These are phyloP conservation scores for Gallinago solitaria DNA, from an alignment of 2,797 vertebrate genomes.

Conservation along the genomic window DNA sequence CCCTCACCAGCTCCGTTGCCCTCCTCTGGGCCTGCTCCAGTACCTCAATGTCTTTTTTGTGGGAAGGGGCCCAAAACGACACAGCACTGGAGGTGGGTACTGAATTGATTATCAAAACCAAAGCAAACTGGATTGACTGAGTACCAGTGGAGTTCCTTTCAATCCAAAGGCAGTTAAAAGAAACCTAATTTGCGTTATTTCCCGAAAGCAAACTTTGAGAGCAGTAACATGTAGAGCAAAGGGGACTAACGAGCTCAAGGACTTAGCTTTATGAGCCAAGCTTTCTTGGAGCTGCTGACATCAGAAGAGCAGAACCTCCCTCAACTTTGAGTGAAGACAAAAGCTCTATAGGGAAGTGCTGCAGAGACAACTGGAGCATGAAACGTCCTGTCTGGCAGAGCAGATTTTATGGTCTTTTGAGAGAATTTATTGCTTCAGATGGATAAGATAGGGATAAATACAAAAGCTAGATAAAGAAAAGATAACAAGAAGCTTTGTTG, in stretches of 20 bases:
- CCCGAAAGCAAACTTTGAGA: neutral
- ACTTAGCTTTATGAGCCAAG: neutral
- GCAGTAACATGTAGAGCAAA: accelerated
- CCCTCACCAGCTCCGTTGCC: too few relatives aligned
- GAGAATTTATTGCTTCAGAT: conserved; percentile 14
- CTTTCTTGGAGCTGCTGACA: neutral
- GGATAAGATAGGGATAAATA: neutral
- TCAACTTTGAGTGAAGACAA: neutral
- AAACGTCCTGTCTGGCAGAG: neutral
- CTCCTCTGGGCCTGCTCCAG: too few relatives aligned
- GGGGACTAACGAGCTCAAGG: neutral
- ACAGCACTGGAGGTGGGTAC: too few relatives aligned
- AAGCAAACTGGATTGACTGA: neutral
- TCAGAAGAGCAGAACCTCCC: neutral
- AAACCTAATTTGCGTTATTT: neutral
- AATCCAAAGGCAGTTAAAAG: neutral
- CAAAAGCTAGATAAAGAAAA: conserved; percentile 25
- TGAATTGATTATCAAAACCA: neutral
- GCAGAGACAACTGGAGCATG: neutral
- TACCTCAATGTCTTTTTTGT: too few relatives aligned
- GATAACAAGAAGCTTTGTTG: conserved; percentile 20
- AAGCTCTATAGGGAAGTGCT: neutral
- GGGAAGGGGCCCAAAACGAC: too few relatives aligned
- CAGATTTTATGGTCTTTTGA: neutral
- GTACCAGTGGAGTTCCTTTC: neutral